A percentile compares a stretch with the other conserved stretches of the same genome.
Evolutionary conservation across 2,797 vertebrate genomes (phyloP).

Genomic region (Microtus agrestis): DNA sequence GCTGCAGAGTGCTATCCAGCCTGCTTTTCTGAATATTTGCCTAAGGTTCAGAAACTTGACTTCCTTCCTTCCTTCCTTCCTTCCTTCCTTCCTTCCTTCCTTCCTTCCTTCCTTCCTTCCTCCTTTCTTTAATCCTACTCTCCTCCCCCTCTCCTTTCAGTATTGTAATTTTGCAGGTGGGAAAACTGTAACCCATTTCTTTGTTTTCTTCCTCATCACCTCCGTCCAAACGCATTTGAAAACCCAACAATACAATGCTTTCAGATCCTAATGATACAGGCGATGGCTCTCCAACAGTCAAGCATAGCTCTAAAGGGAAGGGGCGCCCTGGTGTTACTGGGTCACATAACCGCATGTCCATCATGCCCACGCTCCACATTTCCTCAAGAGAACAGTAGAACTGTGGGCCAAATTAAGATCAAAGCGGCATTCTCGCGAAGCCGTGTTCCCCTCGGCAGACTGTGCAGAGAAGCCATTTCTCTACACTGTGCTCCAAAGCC

Average conservation of each 20-base stretch:
- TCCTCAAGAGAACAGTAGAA: slow-evolving; percentile 20
- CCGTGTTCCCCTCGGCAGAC: not conserved
- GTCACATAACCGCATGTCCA: not conserved
- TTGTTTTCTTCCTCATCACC: not conserved
- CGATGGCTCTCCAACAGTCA: not conserved
- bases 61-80: not conserved
- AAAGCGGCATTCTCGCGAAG: not conserved
- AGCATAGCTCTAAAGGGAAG: not conserved
- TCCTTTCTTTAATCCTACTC: not conserved
- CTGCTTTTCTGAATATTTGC: not conserved
- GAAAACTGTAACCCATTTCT: not conserved
- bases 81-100: rapidly evolving
- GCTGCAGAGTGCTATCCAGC: not conserved
- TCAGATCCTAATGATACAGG: not conserved
- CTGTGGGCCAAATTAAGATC: slow-evolving; percentile 1
- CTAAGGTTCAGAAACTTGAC: not conserved
- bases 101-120: too few species aligned
- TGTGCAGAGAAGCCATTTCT: not conserved
- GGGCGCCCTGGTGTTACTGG: not conserved
- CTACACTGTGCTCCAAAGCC: not conserved
- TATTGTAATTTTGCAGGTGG: not conserved
- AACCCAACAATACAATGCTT: not conserved
- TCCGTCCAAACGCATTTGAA: not conserved
- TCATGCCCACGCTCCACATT: not conserved
- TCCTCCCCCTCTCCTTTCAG: not conserved